Evolutionary conservation across 2,888 invertebrate genomes (phyloP).

Genomic region (Drosophila dives): DNA sequence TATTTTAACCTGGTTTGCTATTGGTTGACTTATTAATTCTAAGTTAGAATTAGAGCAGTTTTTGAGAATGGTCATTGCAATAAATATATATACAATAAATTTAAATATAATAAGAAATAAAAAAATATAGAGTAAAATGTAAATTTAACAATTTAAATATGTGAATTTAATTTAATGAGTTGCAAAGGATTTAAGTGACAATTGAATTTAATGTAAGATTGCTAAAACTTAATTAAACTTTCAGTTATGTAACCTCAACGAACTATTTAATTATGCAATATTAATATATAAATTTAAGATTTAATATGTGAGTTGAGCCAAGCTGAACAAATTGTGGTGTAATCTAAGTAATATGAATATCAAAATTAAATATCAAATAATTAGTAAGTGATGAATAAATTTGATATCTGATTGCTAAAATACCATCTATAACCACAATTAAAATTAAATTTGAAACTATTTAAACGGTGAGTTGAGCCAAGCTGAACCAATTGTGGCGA

Average conservation of each 20-base stretch:
- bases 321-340: too few relatives aligned
- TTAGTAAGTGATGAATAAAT: not conserved
- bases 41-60: too few relatives aligned
- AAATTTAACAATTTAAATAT: not conserved
- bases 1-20: not conserved
- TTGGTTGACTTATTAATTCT: not conserved
- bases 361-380: constrained; percentile 86
- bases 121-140: not conserved
- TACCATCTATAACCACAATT: not conserved
- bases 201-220: not conserved
- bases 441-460: not conserved
- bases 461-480: not conserved
- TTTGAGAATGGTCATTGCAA: too few relatives aligned
- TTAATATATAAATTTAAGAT: too few relatives aligned
- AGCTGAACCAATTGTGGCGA: not conserved
- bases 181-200: not conserved
- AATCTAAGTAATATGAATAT: too few relatives aligned
- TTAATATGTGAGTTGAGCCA: too few relatives aligned
- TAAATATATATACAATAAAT: too few relatives aligned
- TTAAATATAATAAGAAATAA: too few relatives aligned
- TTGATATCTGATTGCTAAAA: not conserved
- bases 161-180: not conserved
- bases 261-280: not conserved
- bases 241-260: not conserved
- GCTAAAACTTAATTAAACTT: not conserved